Evolutionary conservation across 2,888 invertebrate species (phyloP).

Genomic region (Brachycybe producta): DNA sequence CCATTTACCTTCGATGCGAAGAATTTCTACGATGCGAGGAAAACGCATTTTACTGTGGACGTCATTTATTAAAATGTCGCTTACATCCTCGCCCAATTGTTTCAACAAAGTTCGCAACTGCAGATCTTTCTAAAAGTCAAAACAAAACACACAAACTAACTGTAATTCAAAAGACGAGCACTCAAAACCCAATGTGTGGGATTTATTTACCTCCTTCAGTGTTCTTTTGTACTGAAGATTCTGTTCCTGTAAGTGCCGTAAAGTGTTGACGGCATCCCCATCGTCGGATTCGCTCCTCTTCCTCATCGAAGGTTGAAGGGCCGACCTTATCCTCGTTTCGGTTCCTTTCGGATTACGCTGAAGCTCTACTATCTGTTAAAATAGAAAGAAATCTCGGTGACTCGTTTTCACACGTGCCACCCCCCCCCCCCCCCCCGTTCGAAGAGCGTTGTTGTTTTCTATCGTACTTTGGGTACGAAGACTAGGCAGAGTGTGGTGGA

Average conservation of each 20-base stretch:
- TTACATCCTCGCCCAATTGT: conserved; percentile 19
- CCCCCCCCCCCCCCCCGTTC: too few species aligned
- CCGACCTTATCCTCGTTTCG: conserved; percentile 72
- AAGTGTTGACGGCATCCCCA: conserved; percentile 9
- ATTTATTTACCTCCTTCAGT: conserved; percentile 16
- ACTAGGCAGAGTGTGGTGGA: conserved; percentile 95
- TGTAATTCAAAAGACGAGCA: not conserved
- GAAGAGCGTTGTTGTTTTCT: not conserved
- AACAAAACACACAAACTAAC: not conserved
- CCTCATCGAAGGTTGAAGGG: conserved; percentile 50
- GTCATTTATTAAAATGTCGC: conserved; percentile 16
- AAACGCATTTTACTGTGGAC: conserved; percentile 17
- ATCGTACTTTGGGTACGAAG: conserved; percentile 82
- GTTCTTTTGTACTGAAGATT: conserved; percentile 19
- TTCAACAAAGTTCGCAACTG: conserved; percentile 18
- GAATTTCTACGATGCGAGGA: conserved; percentile 20
- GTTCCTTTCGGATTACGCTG: conserved; percentile 71
- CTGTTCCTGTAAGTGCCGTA: conserved; percentile 19
- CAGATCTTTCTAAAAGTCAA: conserved; percentile 17
- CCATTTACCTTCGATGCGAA: conserved; percentile 15
- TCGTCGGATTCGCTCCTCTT: conserved; percentile 16
- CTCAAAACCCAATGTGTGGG: not conserved
- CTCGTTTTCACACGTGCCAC: too few species aligned
- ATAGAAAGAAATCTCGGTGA: not conserved
- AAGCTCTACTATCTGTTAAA: conserved; percentile 65